Conservation (phyloP, 2,888 invertebrate species). For the Chloromyia formosa region DNA sequence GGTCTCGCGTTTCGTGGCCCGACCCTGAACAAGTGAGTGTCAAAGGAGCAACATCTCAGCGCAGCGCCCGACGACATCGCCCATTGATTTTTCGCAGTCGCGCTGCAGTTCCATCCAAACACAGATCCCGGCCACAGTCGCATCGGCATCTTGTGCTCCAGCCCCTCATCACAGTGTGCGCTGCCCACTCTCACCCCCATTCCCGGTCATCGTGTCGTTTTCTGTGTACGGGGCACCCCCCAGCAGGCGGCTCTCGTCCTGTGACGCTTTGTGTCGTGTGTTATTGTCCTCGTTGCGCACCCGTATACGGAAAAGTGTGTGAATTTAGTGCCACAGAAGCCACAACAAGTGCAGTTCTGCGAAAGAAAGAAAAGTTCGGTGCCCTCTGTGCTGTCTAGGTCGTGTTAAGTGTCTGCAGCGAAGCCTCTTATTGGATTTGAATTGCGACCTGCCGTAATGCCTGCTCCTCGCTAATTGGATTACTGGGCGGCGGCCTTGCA, state of each 20-base stretch:
- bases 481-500: constrained; percentile 18
- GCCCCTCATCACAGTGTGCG: not conserved
- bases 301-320: constrained; percentile 8
- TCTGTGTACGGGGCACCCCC: not conserved
- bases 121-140: constrained; percentile 5
- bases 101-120: not conserved
- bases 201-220: not conserved
- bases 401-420: not conserved
- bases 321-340: not conserved
- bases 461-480: constrained; percentile 20
- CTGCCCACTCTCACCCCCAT: not conserved
- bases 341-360: not conserved
- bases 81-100: constrained; percentile 35
- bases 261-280: not conserved
- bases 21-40: constrained; percentile 6
- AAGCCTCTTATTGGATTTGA: constrained; percentile 21
- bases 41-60: constrained; percentile 17
- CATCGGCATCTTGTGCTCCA: constrained; percentile 15
- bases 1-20: not conserved
- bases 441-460: too few relatives aligned
- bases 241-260: not conserved
- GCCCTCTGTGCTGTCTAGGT: not conserved
- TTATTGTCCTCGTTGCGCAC: not conserved
- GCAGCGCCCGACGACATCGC: constrained; percentile 13
- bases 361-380: constrained; percentile 17